phyloP scores from a whole-genome alignment of 2,113 vertebrate genomes.

The Narcine bancroftii region DNA sequence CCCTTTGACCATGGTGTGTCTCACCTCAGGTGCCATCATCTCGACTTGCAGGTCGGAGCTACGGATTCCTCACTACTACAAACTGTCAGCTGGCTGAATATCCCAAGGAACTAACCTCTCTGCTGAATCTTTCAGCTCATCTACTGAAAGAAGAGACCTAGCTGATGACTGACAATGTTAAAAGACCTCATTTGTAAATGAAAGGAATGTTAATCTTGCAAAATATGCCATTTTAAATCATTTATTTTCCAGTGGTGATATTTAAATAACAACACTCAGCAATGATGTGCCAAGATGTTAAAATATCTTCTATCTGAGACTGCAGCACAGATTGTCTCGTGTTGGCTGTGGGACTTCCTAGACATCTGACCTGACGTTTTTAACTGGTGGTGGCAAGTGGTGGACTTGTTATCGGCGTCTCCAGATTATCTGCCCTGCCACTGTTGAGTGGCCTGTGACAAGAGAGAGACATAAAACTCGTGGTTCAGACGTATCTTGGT shows the following conservation, averaged over 20 bases:
- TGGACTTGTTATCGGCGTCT: background rate
- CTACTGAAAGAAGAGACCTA: background rate
- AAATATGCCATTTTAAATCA: slow-evolving; percentile 26
- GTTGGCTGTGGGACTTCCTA: background rate
- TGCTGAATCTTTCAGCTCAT: slow-evolving; percentile 3
- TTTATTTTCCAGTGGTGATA: background rate
- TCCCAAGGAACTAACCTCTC: background rate
- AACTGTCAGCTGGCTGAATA: background rate
- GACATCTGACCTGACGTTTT: background rate
- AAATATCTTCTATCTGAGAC: background rate
- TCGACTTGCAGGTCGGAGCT: background rate
- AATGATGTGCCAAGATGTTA: slow-evolving; percentile 8
- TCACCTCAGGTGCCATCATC: background rate
- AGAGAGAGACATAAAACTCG: background rate
- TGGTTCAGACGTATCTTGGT: too few relatives aligned
- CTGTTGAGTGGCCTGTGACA: background rate
- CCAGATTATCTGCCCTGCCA: background rate
- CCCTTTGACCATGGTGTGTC: background rate
- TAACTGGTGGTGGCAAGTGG: background rate
- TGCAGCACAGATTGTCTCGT: background rate
- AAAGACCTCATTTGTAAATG: slow-evolving; percentile 34
- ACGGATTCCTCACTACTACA: background rate
- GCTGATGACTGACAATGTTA: slow-evolving; percentile 4
- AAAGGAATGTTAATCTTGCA: slow-evolving; percentile 8
- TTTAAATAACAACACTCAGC: slow-evolving; percentile 1